These are phyloP conservation scores for pig (Sus scrofa) DNA, from an alignment of 2,113 vertebrate genomes.

Conservation along the genomic window T2T-Sscrofa CM000824.6:138257001-138257500, in stretches of 20 bases:
- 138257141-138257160: conserved; percentile 68
- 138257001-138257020: background rate
- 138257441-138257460: conserved; percentile 79
- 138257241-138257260: conserved; percentile 83
- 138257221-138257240: conserved; percentile 83
- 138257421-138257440: conserved; percentile 85
- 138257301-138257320: conserved; percentile 85
- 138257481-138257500: conserved; percentile 44
- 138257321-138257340: conserved; percentile 83
- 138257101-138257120: conserved; percentile 69
- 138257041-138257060: conserved; percentile 43
- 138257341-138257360: conserved; percentile 85
- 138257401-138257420: conserved; percentile 86
- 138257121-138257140: conserved; percentile 77
- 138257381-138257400: conserved; percentile 85
- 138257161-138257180: conserved; percentile 77
- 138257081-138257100: conserved; percentile 67
- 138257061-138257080: conserved; percentile 47
- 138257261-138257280: conserved; percentile 83
- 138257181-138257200: conserved; percentile 74
- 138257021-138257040: conserved; percentile 47
- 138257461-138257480: conserved; percentile 76
- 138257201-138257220: conserved; percentile 80
- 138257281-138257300: conserved; percentile 83
- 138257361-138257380: conserved; percentile 85